Evolutionary conservation across 2,888 invertebrate species (phyloP), one percentile per base, ranked within the genome.

Genomic region (Tanaodytes sp.): DNA sequence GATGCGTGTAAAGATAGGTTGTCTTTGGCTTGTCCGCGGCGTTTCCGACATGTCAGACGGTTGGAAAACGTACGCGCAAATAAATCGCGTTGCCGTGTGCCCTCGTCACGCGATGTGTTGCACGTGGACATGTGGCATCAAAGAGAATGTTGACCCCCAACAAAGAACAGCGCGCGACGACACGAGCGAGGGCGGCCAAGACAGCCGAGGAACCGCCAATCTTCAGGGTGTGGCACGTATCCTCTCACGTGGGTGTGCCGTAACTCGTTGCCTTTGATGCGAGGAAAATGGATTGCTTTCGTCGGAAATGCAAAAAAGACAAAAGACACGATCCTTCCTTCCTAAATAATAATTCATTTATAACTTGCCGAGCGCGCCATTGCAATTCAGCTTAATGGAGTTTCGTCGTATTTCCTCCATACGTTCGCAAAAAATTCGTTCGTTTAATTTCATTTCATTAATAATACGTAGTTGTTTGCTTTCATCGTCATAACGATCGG

Each of bases 121-220:
- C 71, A 73, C 73, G 71, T 68, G 68, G 67, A 68, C 65, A 57
- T 62, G 68, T 63, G 52, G 65, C 68, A 63, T 61, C 68, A 71
- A 54, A 55, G 63, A 57, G 73, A 70, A 59, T 73, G 72, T 73
- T 73, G 72, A 67, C 69, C 72, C 72, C 67, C 64, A 62, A 64
- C 64, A 61, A 68, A 68, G 64, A 71, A 39, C 40, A 42, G 54
- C 54, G 31, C 40, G 49, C 46, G 55, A 42, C 54, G 52, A 54
- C 65, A 58, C 70, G 49, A 52, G 63, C 62, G 61, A 63, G 62
- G 67, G 73, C 59, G 62, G 58, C 45, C 19, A 57, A 63, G 62
- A 68, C 63, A 57, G 64, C 42, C 67, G 48, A 67, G 70, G 64
- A 64, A 70, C 66, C 72, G 63, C 61, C 71, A 68, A 71, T 65